These are phyloP conservation scores for Ommatoiulus sabulosus DNA, from an alignment of 2,888 invertebrate genomes.

Conservation along the genomic window DNA sequence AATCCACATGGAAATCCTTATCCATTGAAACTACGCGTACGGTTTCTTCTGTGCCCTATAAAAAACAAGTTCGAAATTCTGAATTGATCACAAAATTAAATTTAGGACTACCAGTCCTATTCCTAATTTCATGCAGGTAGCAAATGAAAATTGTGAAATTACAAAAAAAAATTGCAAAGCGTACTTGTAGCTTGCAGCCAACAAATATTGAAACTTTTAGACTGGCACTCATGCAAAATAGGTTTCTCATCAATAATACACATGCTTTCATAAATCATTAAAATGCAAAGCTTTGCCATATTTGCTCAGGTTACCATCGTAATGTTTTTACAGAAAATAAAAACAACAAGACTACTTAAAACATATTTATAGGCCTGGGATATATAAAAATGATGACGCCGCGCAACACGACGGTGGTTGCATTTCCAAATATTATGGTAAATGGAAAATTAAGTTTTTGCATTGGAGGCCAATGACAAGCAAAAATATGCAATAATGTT, in stretches of 20 bases:
- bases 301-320: no score
- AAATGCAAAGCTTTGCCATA: not conserved
- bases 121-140: not conserved
- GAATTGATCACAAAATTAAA: not conserved
- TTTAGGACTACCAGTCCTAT: not conserved
- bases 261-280: not conserved
- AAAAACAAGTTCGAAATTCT: not conserved
- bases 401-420: no score
- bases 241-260: not conserved
- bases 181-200: not conserved
- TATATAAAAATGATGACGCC: no score
- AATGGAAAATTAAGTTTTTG: no score
- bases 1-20: conserved; percentile 98
- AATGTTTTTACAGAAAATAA: no score
- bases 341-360: no score
- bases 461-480: no score
- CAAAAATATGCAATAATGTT: no score
- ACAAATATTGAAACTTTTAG: not conserved
- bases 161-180: not conserved
- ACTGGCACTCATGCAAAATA: conserved; percentile 1
- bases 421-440: no score
- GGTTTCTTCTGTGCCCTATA: conserved; percentile 94
- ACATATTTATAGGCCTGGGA: no score
- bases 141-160: not conserved
- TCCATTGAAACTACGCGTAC: conserved; percentile 99